Evolutionary conservation across 2,797 vertebrate species (phyloP).

Genomic region (Amazona finschi): DNA sequence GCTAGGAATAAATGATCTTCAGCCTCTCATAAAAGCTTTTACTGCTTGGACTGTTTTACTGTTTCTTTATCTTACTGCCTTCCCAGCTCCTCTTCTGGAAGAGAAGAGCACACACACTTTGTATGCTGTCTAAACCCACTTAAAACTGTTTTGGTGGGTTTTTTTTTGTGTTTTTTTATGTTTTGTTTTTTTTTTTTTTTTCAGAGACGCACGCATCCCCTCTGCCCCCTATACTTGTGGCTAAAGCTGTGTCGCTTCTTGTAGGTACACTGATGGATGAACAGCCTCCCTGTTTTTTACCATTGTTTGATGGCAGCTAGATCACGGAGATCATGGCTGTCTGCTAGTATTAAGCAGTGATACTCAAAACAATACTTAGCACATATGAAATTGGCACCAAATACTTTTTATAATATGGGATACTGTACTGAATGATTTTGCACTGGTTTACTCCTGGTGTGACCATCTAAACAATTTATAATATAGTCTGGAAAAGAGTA

Average conservation of each 20-base stretch:
- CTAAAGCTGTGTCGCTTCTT: not conserved
- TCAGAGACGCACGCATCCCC: not conserved
- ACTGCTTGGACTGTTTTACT: not conserved
- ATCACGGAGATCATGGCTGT: not conserved
- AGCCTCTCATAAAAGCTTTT: not conserved
- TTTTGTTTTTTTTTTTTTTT: not conserved
- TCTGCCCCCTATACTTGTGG: not conserved
- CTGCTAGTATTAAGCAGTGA: not conserved
- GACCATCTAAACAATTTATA: conserved; percentile 27
- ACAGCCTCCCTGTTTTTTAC: not conserved
- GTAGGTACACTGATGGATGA: not conserved
- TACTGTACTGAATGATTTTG: conserved; percentile 2
- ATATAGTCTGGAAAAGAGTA: not conserved
- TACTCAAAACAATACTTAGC: not conserved
- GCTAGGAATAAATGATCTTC: not conserved
- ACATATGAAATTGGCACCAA: not conserved
- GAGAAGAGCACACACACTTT: not conserved
- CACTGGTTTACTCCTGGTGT: not conserved
- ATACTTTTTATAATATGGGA: not conserved
- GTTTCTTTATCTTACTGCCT: not conserved
- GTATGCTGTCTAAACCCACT: not conserved
- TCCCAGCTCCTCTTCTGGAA: not conserved
- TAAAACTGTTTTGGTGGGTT: not conserved
- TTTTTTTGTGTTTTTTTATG: too few species aligned
- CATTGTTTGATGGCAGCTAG: not conserved